phyloP scores from a whole-genome alignment of 2,797 vertebrate species.

The Coracias cyanogaster region DNA sequence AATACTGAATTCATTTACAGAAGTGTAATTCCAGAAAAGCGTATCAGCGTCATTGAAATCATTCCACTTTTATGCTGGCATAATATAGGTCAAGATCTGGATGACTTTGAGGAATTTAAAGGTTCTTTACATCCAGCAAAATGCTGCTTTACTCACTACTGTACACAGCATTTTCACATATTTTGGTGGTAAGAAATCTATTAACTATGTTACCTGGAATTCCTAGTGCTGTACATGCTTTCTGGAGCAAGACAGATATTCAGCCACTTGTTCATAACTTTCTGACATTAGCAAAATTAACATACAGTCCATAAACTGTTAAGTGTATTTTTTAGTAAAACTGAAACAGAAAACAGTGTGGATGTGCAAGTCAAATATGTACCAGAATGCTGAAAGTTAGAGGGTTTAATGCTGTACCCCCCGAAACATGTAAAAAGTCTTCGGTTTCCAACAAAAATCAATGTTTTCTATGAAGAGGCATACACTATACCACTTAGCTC shows the following conservation, averaged over 20 bases:
- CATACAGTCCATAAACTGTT: not conserved
- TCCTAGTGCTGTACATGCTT: not conserved
- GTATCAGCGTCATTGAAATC: not conserved
- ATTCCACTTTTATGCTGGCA: not conserved
- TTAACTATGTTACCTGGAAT: not conserved
- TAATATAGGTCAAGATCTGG: not conserved
- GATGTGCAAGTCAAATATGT: not conserved
- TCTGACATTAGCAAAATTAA: not conserved
- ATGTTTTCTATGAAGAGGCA: not conserved
- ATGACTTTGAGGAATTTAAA: not conserved
- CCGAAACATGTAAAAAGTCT: not conserved
- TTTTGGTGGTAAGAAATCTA: not conserved
- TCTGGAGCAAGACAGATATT: not conserved
- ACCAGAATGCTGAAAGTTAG: accelerated
- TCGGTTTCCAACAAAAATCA: not conserved
- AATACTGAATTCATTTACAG: not conserved
- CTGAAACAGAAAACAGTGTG: not conserved
- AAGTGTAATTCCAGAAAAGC: not conserved
- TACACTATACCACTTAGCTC: accelerated
- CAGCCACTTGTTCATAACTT: not conserved
- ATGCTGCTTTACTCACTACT: not conserved
- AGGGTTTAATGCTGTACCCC: not conserved
- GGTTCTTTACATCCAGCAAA: not conserved
- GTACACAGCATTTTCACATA: not conserved
- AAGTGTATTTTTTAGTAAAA: not conserved